Base-by-base conservation (phyloP, 2,888 invertebrate genomes). In the Drosophila helvetica region DNA sequence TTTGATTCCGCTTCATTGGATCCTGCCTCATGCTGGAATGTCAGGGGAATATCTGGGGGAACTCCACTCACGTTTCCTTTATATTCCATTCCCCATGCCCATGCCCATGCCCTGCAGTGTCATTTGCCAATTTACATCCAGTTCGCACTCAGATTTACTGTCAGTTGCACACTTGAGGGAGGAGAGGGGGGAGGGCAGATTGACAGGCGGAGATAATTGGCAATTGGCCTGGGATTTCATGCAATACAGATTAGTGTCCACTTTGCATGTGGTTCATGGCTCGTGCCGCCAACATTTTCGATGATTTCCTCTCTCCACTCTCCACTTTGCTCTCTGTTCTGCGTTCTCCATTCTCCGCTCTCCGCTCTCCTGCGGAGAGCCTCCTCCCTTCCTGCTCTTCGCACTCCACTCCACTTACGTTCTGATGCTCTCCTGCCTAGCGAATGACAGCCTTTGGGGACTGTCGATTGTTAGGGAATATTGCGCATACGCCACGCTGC, bases 401-500 rank as follows among this genome's bases (percentile, higher is more conserved):
- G 9, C 9, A 17, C 33, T 7, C 15, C 12, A 6, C 6, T 38
- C 0, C 22, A 22, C 22, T n/a, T 7, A 15, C 5, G 15, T 38
- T 1, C 15, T 38, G 15, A 2, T 15, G 38, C 38, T 38, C 38
- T 7, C n/a, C 38, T 38, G 38, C 38, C 38, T 7, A 38, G 6
- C 38, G 38, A 38, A 5, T 38, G 38, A 2, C 38, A 38, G 38
- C 15, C 15, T 7, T 38, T 38, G 2, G 38, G 38, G 7, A 6
- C 15, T 15, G 38, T 38, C 33, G 33, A 38, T 38, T 38, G 15
- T 38, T 15, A 15, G 15, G 52, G 17, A 4, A 52, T 57, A 57
- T 77, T 74, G 74, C 67, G 64, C 56, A 78, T 78, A 76, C 69
- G 79, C 51, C 62, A 48, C 59, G 73, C 70, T 74, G 74, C 64